Percentiles rank a stretch among this genome's conserved stretches.
These are phyloP conservation scores for Agrilus planipennis DNA, from an alignment of 1,140 invertebrate genomes.

Conservation along the genomic window DNA sequence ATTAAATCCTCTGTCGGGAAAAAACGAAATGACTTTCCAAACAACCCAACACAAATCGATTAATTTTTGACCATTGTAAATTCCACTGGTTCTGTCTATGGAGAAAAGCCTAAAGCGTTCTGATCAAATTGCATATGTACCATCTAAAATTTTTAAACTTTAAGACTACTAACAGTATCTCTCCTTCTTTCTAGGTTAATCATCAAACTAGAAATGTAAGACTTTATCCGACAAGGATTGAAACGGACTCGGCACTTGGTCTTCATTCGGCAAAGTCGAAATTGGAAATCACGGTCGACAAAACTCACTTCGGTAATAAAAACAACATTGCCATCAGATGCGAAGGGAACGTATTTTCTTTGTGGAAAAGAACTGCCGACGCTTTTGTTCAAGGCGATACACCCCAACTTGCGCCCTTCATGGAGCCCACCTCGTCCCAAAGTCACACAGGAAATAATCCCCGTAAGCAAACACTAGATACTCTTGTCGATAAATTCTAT, in stretches of 20 bases:
- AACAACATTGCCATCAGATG: conserved; percentile 26
- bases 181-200: conserved; percentile 17
- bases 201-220: conserved; percentile 18
- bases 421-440: conserved; percentile 28
- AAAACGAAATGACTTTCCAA: no score
- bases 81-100: no score
- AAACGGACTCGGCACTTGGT: conserved; percentile 11
- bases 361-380: conserved; percentile 22
- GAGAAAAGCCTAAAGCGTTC: no score
- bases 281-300: conserved; percentile 23
- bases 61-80: no score
- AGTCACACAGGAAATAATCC: conserved; percentile 11
- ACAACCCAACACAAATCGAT: no score
- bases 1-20: no score
- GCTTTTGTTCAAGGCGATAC: conserved; percentile 24
- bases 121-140: no score
- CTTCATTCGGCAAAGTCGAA: conserved; percentile 20
- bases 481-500: no score
- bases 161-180: background rate
- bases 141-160: no score
- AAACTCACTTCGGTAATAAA: conserved; percentile 19
- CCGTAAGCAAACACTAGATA: no score
- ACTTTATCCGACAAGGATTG: conserved; percentile 13
- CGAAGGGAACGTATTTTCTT: conserved; percentile 20
- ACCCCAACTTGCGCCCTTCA: conserved; percentile 24